Percentiles rank a stretch among this genome's conserved stretches.
These are phyloP conservation scores for Nysson spinosus DNA, from an alignment of 2,888 invertebrate species.

Conservation along the genomic window DNA sequence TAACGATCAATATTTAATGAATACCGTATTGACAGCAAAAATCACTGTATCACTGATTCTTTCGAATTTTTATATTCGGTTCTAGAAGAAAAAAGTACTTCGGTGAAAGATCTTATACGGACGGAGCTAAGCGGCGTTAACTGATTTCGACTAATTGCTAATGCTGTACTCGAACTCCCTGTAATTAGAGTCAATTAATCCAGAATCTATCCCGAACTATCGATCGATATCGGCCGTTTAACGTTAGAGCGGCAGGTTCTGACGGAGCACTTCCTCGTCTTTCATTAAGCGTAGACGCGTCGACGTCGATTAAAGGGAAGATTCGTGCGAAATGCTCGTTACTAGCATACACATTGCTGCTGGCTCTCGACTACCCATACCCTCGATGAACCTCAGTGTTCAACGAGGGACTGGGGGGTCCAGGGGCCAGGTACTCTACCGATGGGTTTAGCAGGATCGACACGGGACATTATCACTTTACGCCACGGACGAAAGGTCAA, in stretches of 20 bases:
- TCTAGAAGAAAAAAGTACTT: background rate
- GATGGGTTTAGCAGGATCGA: background rate
- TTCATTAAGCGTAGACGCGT: slow-evolving; percentile 40
- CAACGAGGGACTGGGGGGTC: no score
- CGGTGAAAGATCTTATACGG: background rate
- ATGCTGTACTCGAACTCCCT: slow-evolving; percentile 56
- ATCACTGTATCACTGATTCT: no score
- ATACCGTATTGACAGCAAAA: no score
- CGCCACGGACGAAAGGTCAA: background rate
- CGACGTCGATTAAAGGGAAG: slow-evolving; percentile 46
- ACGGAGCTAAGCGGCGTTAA: slow-evolving; percentile 54
- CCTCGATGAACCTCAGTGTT: no score
- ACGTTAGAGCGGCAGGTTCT: slow-evolving; percentile 23
- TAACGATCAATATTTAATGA: no score
- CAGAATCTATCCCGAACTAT: slow-evolving; percentile 55
- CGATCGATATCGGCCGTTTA: slow-evolving; percentile 56
- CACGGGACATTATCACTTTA: slow-evolving; percentile 7
- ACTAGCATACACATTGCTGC: slow-evolving; percentile 6
- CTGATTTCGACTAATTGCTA: slow-evolving; percentile 72
- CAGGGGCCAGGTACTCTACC: no score
- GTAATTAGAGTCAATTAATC: slow-evolving; percentile 73
- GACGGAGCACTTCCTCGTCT: slow-evolving; percentile 26
- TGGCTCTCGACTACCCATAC: background rate
- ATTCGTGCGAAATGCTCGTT: slow-evolving; percentile 26
- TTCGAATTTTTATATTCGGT: background rate